Conservation (phyloP, 2,113 vertebrate genomes). For the Orientallactaga bullata region DNA sequence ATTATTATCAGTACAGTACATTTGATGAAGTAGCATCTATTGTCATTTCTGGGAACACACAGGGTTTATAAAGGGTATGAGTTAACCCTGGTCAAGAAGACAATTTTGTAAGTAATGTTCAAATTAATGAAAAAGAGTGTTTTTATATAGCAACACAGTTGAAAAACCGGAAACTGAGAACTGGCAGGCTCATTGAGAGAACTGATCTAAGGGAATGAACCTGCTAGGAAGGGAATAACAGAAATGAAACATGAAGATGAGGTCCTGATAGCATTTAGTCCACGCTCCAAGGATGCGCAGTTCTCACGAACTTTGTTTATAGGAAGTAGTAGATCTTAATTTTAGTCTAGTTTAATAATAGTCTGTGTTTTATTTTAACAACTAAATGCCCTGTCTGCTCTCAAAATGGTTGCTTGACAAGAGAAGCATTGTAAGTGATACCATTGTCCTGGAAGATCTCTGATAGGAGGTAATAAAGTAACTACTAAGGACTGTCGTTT, state of each 20-base stretch:
- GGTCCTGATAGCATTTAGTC: background rate
- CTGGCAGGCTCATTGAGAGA: background rate
- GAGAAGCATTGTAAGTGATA: background rate
- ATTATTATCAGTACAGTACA: background rate
- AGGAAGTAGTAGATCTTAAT: background rate
- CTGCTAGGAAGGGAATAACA: background rate
- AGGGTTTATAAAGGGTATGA: background rate
- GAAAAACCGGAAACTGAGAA: constrained; percentile 3
- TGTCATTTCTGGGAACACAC: background rate
- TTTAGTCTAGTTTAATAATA: background rate
- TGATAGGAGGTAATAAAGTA: background rate
- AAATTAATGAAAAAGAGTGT: background rate
- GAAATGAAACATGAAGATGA: background rate
- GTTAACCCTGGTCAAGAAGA: background rate
- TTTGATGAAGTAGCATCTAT: background rate
- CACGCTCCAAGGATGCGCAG: background rate
- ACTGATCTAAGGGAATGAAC: background rate
- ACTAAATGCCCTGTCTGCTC: background rate
- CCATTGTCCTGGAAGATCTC: background rate
- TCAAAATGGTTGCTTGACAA: background rate
- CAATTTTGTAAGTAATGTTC: constrained; percentile 27
- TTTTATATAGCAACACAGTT: background rate
- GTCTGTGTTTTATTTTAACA: constrained; percentile 8
- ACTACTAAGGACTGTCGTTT: background rate
- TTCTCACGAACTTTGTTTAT: background rate